These are phyloP conservation scores for Lithobates pipiens DNA, from an alignment of 2,797 vertebrate species.

Conservation along the genomic window DNA sequence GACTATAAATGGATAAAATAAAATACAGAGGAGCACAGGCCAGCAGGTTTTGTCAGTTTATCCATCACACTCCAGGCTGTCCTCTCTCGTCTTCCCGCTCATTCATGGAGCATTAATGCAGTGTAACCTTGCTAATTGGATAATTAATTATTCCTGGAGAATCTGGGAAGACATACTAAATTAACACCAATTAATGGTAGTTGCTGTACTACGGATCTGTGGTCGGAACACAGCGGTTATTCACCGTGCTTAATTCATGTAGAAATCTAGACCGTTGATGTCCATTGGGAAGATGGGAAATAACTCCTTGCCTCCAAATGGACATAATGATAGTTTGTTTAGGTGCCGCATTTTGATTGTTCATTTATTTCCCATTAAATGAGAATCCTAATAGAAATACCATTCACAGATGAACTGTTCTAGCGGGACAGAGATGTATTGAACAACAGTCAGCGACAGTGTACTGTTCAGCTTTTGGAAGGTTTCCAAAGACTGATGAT, in stretches of 20 bases:
- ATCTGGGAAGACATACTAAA: slow-evolving; percentile 34
- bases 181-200: slow-evolving; percentile 50
- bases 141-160: slow-evolving; percentile 52
- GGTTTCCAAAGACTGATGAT: too few species aligned
- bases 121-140: slow-evolving; percentile 46
- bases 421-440: too few species aligned
- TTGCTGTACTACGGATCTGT: slow-evolving; percentile 3
- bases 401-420: too few species aligned
- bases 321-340: too few species aligned
- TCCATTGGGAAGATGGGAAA: background rate
- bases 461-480: too few species aligned
- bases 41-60: background rate
- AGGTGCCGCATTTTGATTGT: too few species aligned
- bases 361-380: too few species aligned
- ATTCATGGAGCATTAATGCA: slow-evolving; percentile 37
- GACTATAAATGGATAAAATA: too few species aligned
- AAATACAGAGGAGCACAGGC: background rate
- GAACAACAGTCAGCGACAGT: too few species aligned
- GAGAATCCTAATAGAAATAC: too few species aligned
- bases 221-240: slow-evolving; percentile 9
- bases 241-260: background rate
- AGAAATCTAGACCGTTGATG: background rate
- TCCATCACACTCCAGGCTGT: slow-evolving; percentile 2
- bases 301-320: too few species aligned
- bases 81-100: slow-evolving; percentile 4